A percentile compares a stretch with the other conserved stretches of the same genome.
Conservation (phyloP, 2,113 vertebrate species). For the Capreolus pygargus region DNA sequence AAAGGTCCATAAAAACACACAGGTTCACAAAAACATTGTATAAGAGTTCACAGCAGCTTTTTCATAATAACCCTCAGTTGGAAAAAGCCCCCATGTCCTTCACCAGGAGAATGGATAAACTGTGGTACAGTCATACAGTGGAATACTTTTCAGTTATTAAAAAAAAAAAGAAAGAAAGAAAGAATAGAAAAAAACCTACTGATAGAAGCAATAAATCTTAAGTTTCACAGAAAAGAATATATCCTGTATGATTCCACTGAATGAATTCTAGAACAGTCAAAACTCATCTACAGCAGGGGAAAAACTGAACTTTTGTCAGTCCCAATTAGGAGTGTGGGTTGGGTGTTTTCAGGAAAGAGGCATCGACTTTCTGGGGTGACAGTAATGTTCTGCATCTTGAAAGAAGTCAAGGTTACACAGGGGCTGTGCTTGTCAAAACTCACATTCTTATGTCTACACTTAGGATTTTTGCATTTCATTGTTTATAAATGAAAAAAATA, state of each 20-base stretch:
- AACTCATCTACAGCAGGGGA: not conserved
- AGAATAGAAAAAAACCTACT: not conserved
- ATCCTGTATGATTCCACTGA: not conserved
- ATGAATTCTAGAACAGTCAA: not conserved
- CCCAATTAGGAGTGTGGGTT: not conserved
- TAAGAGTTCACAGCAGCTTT: not conserved
- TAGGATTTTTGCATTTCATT: not conserved
- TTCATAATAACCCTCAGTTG: not conserved
- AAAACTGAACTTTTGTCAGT: not conserved
- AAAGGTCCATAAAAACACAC: not conserved
- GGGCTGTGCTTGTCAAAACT: not conserved
- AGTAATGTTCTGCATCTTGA: not conserved
- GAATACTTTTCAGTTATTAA: not conserved
- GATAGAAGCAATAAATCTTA: not conserved
- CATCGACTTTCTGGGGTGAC: not conserved
- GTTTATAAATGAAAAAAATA: not conserved
- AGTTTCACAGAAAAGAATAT: not conserved
- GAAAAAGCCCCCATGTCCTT: not conserved
- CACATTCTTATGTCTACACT: not conserved
- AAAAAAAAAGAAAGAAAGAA: not conserved
- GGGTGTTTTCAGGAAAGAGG: not conserved
- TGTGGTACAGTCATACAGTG: not conserved
- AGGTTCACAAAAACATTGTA: not conserved
- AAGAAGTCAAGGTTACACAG: not conserved
- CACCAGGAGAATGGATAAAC: not conserved